Evolutionary conservation across 1,140 invertebrate species (phyloP).

Genomic region (Lepidurus couesii): DNA sequence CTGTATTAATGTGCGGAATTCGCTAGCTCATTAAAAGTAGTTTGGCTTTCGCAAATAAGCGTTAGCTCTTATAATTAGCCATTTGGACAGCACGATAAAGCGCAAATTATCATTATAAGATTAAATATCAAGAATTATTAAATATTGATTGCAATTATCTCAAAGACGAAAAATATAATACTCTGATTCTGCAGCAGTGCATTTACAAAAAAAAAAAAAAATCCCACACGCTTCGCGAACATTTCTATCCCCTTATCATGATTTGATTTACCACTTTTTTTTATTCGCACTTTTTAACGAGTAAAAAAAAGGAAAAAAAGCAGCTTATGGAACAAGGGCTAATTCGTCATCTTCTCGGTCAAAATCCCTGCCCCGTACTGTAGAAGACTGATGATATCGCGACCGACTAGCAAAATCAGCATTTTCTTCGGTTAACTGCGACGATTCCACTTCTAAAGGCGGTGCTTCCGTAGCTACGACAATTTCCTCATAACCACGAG

Average conservation of each 20-base stretch:
- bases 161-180: constrained; percentile 20
- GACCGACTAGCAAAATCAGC: constrained; percentile 84
- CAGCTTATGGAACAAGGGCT: constrained; percentile 33
- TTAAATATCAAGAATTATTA: neutral
- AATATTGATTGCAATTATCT: neutral
- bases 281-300: neutral
- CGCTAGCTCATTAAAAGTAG: neutral
- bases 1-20: neutral
- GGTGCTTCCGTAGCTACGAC: constrained; percentile 80
- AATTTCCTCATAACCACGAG: constrained; percentile 79
- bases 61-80: neutral
- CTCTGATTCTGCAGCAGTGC: neutral
- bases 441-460: constrained; percentile 69
- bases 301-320: neutral
- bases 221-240: neutral
- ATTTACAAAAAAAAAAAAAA: neutral
- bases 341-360: constrained; percentile 32
- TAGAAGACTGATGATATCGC: constrained; percentile 83
- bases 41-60: constrained; percentile 1
- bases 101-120: neutral
- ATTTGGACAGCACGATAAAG: neutral
- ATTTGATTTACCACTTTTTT: neutral
- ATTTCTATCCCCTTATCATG: neutral
- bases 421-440: constrained; percentile 89
- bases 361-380: constrained; percentile 55